Conservation (phyloP, 2,797 vertebrate genomes). For the Hemitrygon akajei region DNA sequence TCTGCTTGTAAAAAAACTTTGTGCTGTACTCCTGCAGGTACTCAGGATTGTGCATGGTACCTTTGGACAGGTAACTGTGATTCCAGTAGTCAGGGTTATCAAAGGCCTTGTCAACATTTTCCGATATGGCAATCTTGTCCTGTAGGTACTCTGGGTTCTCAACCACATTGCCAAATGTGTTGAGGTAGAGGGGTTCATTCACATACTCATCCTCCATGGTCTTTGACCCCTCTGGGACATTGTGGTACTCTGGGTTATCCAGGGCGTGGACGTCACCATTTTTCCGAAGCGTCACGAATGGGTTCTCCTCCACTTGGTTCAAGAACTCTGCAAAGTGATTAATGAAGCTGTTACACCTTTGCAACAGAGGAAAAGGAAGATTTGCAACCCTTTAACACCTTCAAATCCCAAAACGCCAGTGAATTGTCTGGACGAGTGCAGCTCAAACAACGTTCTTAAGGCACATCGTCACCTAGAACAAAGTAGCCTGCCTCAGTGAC, state of each 20-base stretch:
- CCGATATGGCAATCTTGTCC: conserved; percentile 68
- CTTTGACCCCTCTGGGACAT: conserved; percentile 67
- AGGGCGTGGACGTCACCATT: conserved; percentile 82
- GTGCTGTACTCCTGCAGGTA: conserved; percentile 79
- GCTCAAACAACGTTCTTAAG: too few relatives aligned
- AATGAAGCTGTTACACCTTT: neutral
- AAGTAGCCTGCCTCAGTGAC: too few relatives aligned
- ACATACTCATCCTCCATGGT: conserved; percentile 85
- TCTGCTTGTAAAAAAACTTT: conserved; percentile 94
- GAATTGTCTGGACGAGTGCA: too few relatives aligned
- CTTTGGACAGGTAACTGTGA: conserved; percentile 84
- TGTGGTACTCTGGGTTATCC: conserved; percentile 91
- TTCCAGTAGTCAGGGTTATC: conserved; percentile 99
- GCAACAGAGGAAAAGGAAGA: neutral
- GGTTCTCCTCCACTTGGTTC: conserved; percentile 91
- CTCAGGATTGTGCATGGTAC: conserved; percentile 82
- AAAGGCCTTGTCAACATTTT: conserved; percentile 90
- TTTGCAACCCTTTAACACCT: neutral
- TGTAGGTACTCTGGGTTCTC: conserved; percentile 71
- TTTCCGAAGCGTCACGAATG: conserved; percentile 83
- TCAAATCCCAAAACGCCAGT: neutral
- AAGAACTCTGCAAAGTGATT: conserved; percentile 68
- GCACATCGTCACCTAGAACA: too few relatives aligned
- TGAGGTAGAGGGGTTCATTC: conserved; percentile 88
- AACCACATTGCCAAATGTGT: conserved; percentile 74